phyloP scores from a whole-genome alignment of 2,888 invertebrate species.

The Chromoteleia sp. region DNA sequence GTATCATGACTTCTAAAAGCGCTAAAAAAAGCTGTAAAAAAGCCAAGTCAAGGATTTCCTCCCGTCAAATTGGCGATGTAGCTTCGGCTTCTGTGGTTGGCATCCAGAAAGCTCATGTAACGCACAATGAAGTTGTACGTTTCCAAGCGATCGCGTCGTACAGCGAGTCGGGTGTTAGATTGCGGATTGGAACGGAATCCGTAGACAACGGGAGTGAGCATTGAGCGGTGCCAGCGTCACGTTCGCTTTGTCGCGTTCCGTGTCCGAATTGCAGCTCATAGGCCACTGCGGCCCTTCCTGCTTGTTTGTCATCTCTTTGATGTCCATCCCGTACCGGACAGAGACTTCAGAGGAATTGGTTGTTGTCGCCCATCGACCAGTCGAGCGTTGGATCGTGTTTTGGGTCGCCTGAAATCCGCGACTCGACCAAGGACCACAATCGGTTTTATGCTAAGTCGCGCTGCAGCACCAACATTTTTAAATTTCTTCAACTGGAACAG shows the following conservation, averaged over 20 bases:
- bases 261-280: conserved; percentile 83
- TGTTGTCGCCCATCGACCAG: conserved; percentile 57
- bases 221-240: conserved; percentile 77
- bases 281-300: conserved; percentile 76
- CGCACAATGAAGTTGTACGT: conserved; percentile 82
- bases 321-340: conserved; percentile 77
- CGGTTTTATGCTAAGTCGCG: conserved; percentile 68
- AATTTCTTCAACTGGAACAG: conserved; percentile 68
- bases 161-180: conserved; percentile 62
- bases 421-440: conserved; percentile 63
- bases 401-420: conserved; percentile 68
- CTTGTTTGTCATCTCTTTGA: conserved; percentile 83
- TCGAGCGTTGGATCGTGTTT: conserved; percentile 69
- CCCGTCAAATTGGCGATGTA: conserved; percentile 52
- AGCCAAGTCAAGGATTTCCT: conserved; percentile 19
- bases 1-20: background rate
- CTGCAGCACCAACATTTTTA: conserved; percentile 37
- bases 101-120: conserved; percentile 69
- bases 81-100: conserved; percentile 24
- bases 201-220: conserved; percentile 74
- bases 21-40: conserved; percentile 13
- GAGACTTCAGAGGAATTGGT: conserved; percentile 78
- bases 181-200: conserved; percentile 75
- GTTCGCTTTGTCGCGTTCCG: conserved; percentile 79
- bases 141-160: conserved; percentile 78